Percentiles rank a stretch among this genome's conserved stretches.
Conservation (phyloP, 2,888 invertebrate genomes). For the Megaustenia siamemsis region DNA sequence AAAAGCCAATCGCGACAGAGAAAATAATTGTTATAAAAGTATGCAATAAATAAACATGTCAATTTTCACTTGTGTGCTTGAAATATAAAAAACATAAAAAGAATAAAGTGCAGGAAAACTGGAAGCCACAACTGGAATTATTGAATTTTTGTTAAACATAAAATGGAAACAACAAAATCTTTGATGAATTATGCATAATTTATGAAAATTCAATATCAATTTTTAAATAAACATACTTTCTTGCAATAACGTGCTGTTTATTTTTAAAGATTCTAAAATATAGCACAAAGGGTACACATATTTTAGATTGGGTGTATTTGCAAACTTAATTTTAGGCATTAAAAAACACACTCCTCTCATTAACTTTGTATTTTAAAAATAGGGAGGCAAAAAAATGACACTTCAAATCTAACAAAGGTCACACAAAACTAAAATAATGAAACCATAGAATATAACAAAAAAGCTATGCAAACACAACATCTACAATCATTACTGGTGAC, state of each 20-base stretch:
- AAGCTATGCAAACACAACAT: constrained; percentile 26
- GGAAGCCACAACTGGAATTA: not conserved
- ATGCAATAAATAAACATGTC: too few species aligned
- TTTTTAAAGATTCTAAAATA: too few species aligned
- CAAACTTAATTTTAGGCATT: too few species aligned
- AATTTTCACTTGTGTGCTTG: too few species aligned
- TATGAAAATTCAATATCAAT: not conserved
- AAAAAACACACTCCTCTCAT: too few species aligned
- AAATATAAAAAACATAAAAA: too few species aligned
- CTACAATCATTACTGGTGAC: not conserved
- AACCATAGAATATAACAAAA: constrained; percentile 9
- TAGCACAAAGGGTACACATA: too few species aligned
- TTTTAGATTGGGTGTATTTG: not conserved
- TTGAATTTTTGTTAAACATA: not conserved
- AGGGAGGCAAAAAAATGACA: not conserved
- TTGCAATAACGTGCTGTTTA: too few species aligned
- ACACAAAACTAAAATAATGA: constrained; percentile 21
- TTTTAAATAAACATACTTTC: not conserved
- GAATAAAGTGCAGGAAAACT: not conserved
- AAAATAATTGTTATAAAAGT: too few species aligned
- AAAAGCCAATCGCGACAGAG: too few species aligned
- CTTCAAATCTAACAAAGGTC: constrained; percentile 19
- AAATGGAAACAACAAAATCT: not conserved
- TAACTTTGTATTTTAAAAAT: not conserved
- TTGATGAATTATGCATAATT: not conserved